Evolutionary conservation across 1,140 invertebrate species (phyloP), one percentile per base, ranked within the genome.

Genomic region (Dryas iulia): DNA sequence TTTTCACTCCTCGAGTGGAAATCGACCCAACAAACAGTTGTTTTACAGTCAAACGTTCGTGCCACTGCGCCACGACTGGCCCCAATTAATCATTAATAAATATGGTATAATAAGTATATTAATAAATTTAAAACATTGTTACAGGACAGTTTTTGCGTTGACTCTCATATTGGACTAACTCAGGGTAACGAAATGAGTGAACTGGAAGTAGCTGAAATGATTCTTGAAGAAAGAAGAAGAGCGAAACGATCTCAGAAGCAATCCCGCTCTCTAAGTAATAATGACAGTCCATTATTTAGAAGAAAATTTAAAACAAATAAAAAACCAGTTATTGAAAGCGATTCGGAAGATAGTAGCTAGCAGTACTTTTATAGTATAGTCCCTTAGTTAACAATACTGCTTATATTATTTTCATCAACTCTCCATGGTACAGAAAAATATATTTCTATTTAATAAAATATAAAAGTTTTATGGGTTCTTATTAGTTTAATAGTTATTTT

Each of bases 131-230:
- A n/a, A 56, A 35, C 28, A 57, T 56, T 58, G 65, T 78, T 78
- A 56, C 73, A 92, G 91, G 91, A 92, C 67, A 92, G 90, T 68
- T 92, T 92, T 72, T 92, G 91, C 65, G 89, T 92, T 0, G 89
- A 87, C 58, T 87, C 86, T 1, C 81, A 91, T 35, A 74, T 87
- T 26, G 86, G 84, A n/a, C 69, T 92, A 28, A 92, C 89, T 4
- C 88, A 92, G 81, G 78, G 63, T 0, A 78, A 86, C 26, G 91
- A 92, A 4, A 70, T 87, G 30, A 89, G 90, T 0, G 86, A 90
- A 58, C 70, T 92, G 30, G 91, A 92, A 68, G 59, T 90, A 25
- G 90, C 91, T 6, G 91, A 92, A 74, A 84, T 84, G 30, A 65
- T 81, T 11, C 78, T 92, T 59, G 86, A 90, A 74, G 80, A 82